Conservation (phyloP, 2,888 invertebrate species). For the Philereme transversata region DNA sequence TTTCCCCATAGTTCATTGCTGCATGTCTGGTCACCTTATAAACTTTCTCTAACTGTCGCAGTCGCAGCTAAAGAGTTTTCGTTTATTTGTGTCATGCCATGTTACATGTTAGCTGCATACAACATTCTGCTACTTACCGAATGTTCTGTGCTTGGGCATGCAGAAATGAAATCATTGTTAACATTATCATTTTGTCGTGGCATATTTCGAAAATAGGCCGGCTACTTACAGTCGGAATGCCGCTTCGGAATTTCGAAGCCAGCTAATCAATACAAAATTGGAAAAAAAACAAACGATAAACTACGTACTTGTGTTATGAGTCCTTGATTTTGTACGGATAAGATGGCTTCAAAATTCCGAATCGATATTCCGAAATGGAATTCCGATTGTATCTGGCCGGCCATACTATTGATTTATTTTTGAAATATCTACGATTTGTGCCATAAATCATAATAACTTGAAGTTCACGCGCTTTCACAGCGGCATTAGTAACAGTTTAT, state of each 20-base stretch:
- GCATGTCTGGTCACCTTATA: slow-evolving; percentile 82
- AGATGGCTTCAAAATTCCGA: no score
- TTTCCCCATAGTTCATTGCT: slow-evolving; percentile 64
- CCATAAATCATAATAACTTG: slow-evolving; percentile 71
- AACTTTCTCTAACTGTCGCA: slow-evolving; percentile 59
- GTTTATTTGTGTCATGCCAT: slow-evolving; percentile 56
- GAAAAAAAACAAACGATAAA: no score
- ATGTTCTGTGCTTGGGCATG: slow-evolving; percentile 82
- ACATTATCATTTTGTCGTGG: slow-evolving; percentile 59
- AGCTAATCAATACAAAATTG: no score
- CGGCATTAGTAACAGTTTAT: slow-evolving; percentile 76
- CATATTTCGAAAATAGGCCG: slow-evolving; percentile 50
- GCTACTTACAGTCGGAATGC: no score
- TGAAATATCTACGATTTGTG: slow-evolving; percentile 61
- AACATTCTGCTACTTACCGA: slow-evolving; percentile 62
- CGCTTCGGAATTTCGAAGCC: no score
- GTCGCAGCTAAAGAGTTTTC: slow-evolving; percentile 61
- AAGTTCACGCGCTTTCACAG: slow-evolving; percentile 68
- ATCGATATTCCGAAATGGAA: no score
- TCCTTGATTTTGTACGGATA: no score
- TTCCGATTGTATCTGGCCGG: no score
- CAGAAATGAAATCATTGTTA: slow-evolving; percentile 77
- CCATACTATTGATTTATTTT: slow-evolving; percentile 34
- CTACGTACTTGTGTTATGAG: no score
- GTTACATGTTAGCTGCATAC: slow-evolving; percentile 65